These are phyloP conservation scores for Heliconius himera DNA, from an alignment of 1,140 invertebrate genomes.

Conservation along the genomic window DNA sequence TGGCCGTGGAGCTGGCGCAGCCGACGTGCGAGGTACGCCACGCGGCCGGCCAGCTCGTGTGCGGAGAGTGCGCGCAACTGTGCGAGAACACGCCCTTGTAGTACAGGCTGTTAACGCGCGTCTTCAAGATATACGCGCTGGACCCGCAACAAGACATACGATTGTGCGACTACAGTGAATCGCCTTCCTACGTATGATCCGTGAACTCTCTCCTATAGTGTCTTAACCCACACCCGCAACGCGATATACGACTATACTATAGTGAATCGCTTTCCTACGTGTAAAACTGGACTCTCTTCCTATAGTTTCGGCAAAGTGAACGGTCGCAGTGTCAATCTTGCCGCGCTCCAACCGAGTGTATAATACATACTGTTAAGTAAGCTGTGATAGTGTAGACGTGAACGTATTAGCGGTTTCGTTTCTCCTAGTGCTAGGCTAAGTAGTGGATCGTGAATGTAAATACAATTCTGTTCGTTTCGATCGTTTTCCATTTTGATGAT, in stretches of 20 bases:
- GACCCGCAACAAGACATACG: conserved; percentile 32
- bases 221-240: too few relatives aligned
- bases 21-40: conserved; percentile 52
- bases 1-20: conserved; percentile 71
- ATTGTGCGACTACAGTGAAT: conserved; percentile 46
- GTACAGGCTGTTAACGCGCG: conserved; percentile 78
- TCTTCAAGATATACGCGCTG: conserved; percentile 75
- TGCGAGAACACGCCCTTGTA: conserved; percentile 72
- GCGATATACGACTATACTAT: too few relatives aligned
- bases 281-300: too few relatives aligned
- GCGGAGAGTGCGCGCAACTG: conserved; percentile 52
- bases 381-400: conserved; percentile 76
- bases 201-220: too few relatives aligned
- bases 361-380: conserved; percentile 42
- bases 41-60: conserved; percentile 51
- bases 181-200: conserved; percentile 51
- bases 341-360: too few relatives aligned
- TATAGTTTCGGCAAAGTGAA: too few relatives aligned
- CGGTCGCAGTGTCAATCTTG: too few relatives aligned
- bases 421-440: conserved; percentile 61
- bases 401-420: conserved; percentile 56
- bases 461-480: conserved; percentile 66
- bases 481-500: conserved; percentile 76
- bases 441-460: conserved; percentile 66
- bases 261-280: too few relatives aligned